Evolutionary conservation across 2,113 vertebrate genomes (phyloP), one percentile per base, ranked within the genome.

Genomic region (Larimichthys crocea): DNA sequence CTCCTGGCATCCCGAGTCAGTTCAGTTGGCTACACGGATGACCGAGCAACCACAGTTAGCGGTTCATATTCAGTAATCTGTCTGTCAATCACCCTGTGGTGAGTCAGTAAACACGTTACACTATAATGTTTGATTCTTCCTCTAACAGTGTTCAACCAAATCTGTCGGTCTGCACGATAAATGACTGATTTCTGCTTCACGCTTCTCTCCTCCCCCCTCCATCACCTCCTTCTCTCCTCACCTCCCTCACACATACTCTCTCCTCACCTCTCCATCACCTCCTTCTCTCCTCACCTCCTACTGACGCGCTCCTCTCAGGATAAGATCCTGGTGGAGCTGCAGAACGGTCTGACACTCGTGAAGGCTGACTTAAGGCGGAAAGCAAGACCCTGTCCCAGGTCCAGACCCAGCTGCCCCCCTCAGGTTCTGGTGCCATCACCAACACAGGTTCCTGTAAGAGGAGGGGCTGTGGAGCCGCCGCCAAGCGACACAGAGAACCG

Each of bases 281-380:
- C 35, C 50, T 14, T 40, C 64, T 57, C 35, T 86, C 94, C 63
- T 40, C 57, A 52, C 69, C 46, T 80, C 55, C 76, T 73, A 86
- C 84, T 50, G 6, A 88, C 88, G 87, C 31, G 91, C 88, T 61
- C 62, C 83, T 89, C 88, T 86, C 91, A 99, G 98, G 97, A 97
- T 91, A 97, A 99, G 90, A 96, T 97, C 17, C 87, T 99, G 86
- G 94, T 96, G 91, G 97, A 99, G 89, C 95, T 99, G 31, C 98
- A 99, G 88, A 99, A 97, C 26, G 95, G 96, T 83, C 95, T 99
- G 94, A 91, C 93, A 82, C 92, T 99, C 74, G 95, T 99, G 31
- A 99, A 97, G 91, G 93, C 97, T 31, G 97, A 98, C 76, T 90
- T 99, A 69, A 94, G 95, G 81, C 96, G 94, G 82, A 98, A 97